Conservation (phyloP, 2,113 vertebrate species). For the Misgurnus mizolepis region DNA sequence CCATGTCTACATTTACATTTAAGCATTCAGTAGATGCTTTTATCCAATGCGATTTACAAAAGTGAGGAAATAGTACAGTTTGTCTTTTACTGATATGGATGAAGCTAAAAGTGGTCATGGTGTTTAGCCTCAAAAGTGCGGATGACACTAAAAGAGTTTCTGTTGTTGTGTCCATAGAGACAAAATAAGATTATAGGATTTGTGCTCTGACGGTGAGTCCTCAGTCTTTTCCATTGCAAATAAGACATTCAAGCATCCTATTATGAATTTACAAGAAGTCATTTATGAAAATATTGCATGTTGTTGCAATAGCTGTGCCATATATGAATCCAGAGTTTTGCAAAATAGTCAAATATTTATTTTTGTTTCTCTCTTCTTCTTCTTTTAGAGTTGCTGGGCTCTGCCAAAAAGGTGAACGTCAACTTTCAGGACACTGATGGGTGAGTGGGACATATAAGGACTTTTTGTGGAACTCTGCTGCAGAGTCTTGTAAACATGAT, state of each 20-base stretch:
- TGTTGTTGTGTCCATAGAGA: not conserved
- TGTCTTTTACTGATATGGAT: constrained; percentile 5
- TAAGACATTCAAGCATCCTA: not conserved
- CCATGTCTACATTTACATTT: too few species aligned
- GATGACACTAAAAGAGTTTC: not conserved
- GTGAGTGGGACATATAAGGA: constrained; percentile 65
- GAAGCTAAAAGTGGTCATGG: not conserved
- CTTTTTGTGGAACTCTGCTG: constrained; percentile 24
- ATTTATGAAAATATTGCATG: not conserved
- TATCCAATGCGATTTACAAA: too few species aligned
- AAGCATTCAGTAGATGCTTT: too few species aligned
- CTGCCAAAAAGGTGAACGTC: constrained; percentile 78
- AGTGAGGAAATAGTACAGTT: not conserved
- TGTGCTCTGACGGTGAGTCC: too few species aligned
- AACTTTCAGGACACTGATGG: constrained; percentile 80
- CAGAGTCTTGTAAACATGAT: constrained; percentile 36
- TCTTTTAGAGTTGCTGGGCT: constrained; percentile 75
- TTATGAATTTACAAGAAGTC: not conserved
- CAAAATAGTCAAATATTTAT: not conserved
- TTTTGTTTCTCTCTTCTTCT: constrained; percentile 28
- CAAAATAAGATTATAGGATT: too few species aligned
- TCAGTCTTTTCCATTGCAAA: constrained; percentile 5
- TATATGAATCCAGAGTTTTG: not conserved
- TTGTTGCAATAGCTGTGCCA: not conserved
- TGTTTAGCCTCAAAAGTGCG: not conserved